Evolutionary conservation across 2,797 vertebrate genomes (phyloP), one percentile per base, ranked within the genome.

Genomic region (Microcaecilia unicolor): DNA sequence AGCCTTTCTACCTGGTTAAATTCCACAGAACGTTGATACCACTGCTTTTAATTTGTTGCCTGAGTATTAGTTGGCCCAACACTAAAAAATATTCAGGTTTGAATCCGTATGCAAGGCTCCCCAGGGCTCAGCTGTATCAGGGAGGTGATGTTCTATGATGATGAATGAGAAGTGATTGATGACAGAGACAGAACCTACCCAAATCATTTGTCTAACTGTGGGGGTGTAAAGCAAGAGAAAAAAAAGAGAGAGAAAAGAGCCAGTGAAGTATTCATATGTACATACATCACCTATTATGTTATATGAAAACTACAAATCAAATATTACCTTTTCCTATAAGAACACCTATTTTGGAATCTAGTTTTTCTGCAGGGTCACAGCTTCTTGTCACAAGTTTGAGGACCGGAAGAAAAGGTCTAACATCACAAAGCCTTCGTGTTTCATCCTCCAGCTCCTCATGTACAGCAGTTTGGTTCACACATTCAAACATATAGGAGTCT

Each of bases 391-490:
- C 87, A 28, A 99, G 76, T 64, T 89, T 91, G 34, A 99, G 88
- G 28, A 98, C 92, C 4, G 94, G 95, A 67, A 97, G 83, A 70
- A 98, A 99, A 9, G 94, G 96, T 10, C 94, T 87, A 24, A 98
- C 82, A 22, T 99, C 96, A 38, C 96, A 98, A 26, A 99, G 84
- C n/a, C 95, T 78, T 19, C 88, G 83, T 0, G 86, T 90, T 71
- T 99, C 96, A 45, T 99, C 95, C 55, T 99, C 96, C 23, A 99
- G 74, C 36, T 98, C 95, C 62, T 98, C 96, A 34, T 93, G 95
- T 16, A 98, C 96, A 9, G 96, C 95, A 5, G 90, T 89, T 59
- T 97, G 92, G 80, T 93, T 98, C 61, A 99, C 91, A 24, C 94
- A 98, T 31, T 93, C 89, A 72, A 99, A 99, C 90, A 97, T 97